Evolutionary conservation across 1,140 invertebrate species (phyloP), one percentile per base, ranked within the genome.

Genomic region (Monomorium pharaonis): DNA sequence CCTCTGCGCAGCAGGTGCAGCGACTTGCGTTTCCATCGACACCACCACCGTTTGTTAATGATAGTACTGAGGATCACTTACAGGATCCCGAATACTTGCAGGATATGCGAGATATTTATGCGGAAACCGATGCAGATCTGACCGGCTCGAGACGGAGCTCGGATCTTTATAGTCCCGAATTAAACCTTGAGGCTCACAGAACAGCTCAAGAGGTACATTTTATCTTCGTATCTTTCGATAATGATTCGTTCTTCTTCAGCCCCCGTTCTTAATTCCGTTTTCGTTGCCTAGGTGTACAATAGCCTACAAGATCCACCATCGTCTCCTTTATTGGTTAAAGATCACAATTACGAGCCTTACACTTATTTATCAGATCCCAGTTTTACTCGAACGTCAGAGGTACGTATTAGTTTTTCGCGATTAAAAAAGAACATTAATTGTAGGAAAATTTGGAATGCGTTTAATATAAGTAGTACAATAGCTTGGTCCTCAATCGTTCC

Each of bases 311-410:
- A 94, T 88, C 94, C 94, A 44, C 94, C 94, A 7, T 90, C 94
- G 18, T 94, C 94, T 9, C 94, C 94, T 0, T 77, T 95, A 14
- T 86, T 94, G 37, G 78, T 94, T 9, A 94, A 94, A 49, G 93
- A 95, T 58, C 84, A 92, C 21, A 92, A 84, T 84, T 92, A 94
- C 60, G 93, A 94, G n/a, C 87, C 92, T 30, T 93, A 93, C 85
- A 92, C 84, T 58, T 94, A 94, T 62, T 89, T 92, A 72, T 87
- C 91, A 33, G 94, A 95, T 86, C 94, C 94, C 4, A 95, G 94
- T 65, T 94, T 95, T 63, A 95, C 94, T 0, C 93, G 94, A 85
- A 95, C 94, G n/a, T 95, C 94, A 0, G 94, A 95, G 91, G 94
- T 95, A 92, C 18, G 42, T 70, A 33, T 37, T 54, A 37, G 7